These are phyloP conservation scores for Lasioglossum malachurum DNA, from an alignment of 2,888 invertebrate species.

Conservation along the genomic window DNA sequence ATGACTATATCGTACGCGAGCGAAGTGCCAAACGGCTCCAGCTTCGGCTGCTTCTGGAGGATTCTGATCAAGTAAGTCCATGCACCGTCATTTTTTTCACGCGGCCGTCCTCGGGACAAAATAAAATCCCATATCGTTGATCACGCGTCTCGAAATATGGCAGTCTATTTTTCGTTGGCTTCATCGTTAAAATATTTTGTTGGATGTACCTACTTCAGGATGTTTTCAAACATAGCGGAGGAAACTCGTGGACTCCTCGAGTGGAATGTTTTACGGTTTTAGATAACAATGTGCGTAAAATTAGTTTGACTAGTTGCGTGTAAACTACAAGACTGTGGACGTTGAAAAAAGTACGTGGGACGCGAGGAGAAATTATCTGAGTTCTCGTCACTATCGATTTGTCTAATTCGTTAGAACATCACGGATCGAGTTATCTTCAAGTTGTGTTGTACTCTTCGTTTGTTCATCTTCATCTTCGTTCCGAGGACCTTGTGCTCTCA, in stretches of 20 bases:
- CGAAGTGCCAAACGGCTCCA: conserved; percentile 96
- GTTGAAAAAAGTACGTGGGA: neutral
- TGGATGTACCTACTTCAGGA: no score
- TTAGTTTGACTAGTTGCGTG: neutral
- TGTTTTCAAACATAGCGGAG: neutral
- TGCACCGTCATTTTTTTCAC: neutral
- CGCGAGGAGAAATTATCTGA: neutral
- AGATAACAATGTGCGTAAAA: neutral
- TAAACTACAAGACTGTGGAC: neutral
- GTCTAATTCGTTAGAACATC: neutral
- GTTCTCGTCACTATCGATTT: no score
- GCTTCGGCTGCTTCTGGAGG: conserved; percentile 97
- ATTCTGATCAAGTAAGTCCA: conserved; percentile 93
- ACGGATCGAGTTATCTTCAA: neutral
- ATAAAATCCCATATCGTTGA: neutral
- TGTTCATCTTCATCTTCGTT: neutral
- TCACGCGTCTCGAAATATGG: no score
- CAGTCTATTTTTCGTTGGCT: no score
- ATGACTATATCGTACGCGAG: conserved; percentile 97
- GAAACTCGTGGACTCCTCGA: neutral
- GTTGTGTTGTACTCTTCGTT: no score
- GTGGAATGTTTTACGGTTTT: neutral
- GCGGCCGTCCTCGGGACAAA: neutral
- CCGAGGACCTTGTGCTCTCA: conserved; percentile 45
- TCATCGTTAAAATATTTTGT: neutral